Evolutionary conservation across 2,113 vertebrate species (phyloP).

Genomic region (Tachycineta bicolor): DNA sequence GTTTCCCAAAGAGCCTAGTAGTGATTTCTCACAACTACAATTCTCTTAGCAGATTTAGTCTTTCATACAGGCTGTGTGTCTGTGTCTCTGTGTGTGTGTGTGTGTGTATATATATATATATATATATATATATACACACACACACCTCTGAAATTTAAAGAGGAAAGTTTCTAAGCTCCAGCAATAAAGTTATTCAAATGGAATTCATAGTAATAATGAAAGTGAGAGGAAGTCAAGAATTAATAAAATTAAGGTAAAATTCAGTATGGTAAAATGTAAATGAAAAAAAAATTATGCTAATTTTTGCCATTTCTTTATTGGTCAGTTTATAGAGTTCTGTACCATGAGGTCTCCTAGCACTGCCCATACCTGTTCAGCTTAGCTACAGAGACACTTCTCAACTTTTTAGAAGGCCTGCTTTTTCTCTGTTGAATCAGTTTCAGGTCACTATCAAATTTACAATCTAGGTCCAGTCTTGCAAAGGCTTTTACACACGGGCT

Average conservation of each 20-base stretch:
- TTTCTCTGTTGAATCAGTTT: conserved; percentile 35
- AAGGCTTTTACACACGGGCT: conserved; percentile 64
- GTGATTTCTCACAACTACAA: background rate
- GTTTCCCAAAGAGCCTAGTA: background rate
- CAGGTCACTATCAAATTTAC: conserved; percentile 56
- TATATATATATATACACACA: too few species aligned
- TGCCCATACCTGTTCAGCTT: conserved; percentile 8
- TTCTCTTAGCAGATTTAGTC: background rate
- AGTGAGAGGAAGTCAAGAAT: background rate
- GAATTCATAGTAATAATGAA: background rate
- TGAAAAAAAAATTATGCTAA: background rate
- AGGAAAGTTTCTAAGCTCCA: background rate
- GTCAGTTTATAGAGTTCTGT: background rate
- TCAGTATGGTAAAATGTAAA: background rate
- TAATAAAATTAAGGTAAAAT: background rate
- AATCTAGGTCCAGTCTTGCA: conserved; percentile 51
- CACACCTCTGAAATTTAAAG: background rate
- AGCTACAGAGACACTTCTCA: background rate
- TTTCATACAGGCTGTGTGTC: background rate
- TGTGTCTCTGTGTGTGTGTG: too few species aligned
- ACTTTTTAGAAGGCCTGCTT: conserved; percentile 19
- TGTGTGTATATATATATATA: too few species aligned
- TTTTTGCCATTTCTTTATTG: background rate
- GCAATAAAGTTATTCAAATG: background rate
- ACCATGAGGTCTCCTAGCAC: background rate